Base-by-base conservation (phyloP, 1,140 invertebrate genomes). In the Lasioglossum baleicum region DNA sequence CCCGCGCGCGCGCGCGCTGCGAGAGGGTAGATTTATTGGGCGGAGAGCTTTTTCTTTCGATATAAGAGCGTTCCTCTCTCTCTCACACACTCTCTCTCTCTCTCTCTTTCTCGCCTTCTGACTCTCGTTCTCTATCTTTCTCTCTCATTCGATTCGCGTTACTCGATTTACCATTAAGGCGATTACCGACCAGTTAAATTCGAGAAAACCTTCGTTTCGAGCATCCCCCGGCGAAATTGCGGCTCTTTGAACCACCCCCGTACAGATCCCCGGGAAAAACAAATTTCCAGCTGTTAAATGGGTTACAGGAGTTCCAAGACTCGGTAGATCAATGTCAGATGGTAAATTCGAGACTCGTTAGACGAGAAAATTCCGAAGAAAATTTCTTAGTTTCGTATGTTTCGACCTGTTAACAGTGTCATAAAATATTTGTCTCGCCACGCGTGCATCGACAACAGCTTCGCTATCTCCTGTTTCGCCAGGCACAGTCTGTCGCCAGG, bases 1-100 rank as follows among this genome's bases (percentile, higher is more conserved):
- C 31, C 48, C n/a, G n/a, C 51, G 51, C 15, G 51, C 51, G 15
- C 3, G 22, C 69, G 26, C 48, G 26, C 61, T 48, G 70, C 44
- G 76, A 65, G 69, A 35, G 53, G 69, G 75, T 58, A 51, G 60
- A 61, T 67, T 79, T 76, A 84, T 83, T 67, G 70, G 80, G 31
- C 66, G 80, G 73, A 72, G 40, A 77, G 64, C 53, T 80, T 60
- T 58, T 13, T 22, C 15, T 31, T 42, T 31, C 68, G 74, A 58
- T 44, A 56, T 44, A 56, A 73, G 66, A 42, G 63, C 56, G 61
- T 53, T 35, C 35, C 67, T 26, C 65, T 76, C 68, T 69, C 7
- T 0, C 42, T 44, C 44, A n/a, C n/a, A n/a, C n/a, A n/a, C n/a
- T n/a, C n/a, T n/a, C 67, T 26, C 65, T 76, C 68, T 69, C 7